phyloP scores from a whole-genome alignment of 2,797 vertebrate species.

The Sphenodon punctatus region DNA sequence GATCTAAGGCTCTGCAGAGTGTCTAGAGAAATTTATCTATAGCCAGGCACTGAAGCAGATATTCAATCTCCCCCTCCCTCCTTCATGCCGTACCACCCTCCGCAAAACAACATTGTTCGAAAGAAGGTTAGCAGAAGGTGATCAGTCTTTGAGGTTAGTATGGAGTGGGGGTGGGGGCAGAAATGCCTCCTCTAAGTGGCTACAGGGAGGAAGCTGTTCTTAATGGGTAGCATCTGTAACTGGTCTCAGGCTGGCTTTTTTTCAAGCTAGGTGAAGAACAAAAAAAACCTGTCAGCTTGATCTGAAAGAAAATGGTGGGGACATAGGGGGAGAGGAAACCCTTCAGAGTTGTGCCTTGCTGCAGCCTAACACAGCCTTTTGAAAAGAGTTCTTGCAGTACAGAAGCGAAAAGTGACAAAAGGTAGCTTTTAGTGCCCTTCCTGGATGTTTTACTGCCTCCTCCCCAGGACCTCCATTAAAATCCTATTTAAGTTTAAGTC shows the following conservation, averaged over 20 bases:
- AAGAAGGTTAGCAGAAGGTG: constrained; percentile 72
- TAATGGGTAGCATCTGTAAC: constrained; percentile 77
- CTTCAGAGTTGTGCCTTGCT: background rate
- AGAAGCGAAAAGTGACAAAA: background rate
- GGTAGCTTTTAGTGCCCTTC: background rate
- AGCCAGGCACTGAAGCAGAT: constrained; percentile 59
- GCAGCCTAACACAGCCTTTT: background rate
- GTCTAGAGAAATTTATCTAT: constrained; percentile 62
- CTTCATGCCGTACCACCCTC: background rate
- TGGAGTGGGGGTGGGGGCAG: background rate
- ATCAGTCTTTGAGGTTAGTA: constrained; percentile 54
- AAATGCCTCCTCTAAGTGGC: constrained; percentile 68
- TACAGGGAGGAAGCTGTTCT: constrained; percentile 72
- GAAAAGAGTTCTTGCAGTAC: background rate
- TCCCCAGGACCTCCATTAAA: constrained; percentile 42
- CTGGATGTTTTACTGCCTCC: constrained; percentile 26
- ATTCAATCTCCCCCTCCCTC: background rate
- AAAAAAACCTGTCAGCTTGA: constrained; percentile 17
- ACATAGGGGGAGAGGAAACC: background rate
- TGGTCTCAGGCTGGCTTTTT: constrained; percentile 61
- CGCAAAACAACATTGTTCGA: constrained; percentile 34
- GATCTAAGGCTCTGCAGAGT: constrained; percentile 59
- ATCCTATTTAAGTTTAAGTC: constrained; percentile 16
- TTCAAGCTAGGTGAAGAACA: background rate
- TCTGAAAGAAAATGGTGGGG: constrained; percentile 25